Evolutionary conservation across 2,888 invertebrate species (phyloP), one percentile per base, ranked within the genome.

Genomic region (Enchytraeus crypticus): DNA sequence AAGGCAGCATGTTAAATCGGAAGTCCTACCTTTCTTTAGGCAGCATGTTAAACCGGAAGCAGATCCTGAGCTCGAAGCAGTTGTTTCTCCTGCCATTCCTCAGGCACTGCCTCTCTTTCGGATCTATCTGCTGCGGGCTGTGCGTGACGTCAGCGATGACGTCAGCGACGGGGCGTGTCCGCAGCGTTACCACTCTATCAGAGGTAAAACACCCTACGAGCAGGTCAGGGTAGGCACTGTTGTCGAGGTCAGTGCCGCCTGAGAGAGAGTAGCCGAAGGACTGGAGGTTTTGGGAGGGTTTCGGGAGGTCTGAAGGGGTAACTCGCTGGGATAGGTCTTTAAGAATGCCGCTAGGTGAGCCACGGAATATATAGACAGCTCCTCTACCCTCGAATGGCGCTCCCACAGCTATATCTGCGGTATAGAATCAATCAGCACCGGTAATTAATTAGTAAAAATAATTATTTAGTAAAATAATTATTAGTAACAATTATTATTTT

Each of bases 201-300:
- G 76, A 76, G 18, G 71, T 74, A 66, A 74, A 81, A 18, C 82
- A 79, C 14, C 83, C 83, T 27, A 93, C 86, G 55, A 93, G 82
- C 62, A 97, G 82, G 83, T 97, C 98, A 0, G 96, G 92, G 80
- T 97, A 97, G 2, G 89, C 89, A 80, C 98, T 98, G 53, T 84
- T 83, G 80, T 98, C 98, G 78, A 98, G 84, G 80, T 98, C 98
- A 11, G 60, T 23, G 11, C 61, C 92, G 46, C 95, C 96, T 55
- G 91, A 89, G 38, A 98, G 82, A 0, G 96, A 91, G 77, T 92
- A 92, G 5, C 98, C 98, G 72, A 98, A 92, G 0, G 91, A 90
- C 69, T 63, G 66, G 30, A 77, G 53, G 3, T 74, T 71, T 23
- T 8, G n/a, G 27, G 58, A 47, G 3, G 69, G 65, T 1, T 61